A percentile compares a stretch with the other conserved stretches of the same genome.
phyloP scores from a whole-genome alignment of 1,140 invertebrate species.

The Cyclina sinensis region DNA sequence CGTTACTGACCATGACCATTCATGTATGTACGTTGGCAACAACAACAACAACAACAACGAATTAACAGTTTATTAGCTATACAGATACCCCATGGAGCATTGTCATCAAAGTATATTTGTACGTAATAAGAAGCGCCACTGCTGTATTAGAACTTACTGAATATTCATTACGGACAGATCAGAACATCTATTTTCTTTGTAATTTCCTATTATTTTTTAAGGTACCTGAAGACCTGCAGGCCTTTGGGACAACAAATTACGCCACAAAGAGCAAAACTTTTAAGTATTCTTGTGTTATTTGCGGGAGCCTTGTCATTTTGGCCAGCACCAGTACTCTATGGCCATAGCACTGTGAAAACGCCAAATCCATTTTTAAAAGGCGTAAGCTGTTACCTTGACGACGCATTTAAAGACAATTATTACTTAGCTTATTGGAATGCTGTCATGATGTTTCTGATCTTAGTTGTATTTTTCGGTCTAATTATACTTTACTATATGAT shows the following conservation, averaged over 20 bases:
- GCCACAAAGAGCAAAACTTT: not conserved
- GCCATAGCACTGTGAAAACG: not conserved
- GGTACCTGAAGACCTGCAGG: not conserved
- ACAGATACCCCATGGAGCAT: too few species aligned
- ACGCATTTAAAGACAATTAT: not conserved
- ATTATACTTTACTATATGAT: constrained; percentile 2
- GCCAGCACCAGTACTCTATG: not conserved
- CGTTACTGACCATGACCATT: too few species aligned
- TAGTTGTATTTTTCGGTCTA: not conserved
- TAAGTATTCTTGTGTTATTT: not conserved
- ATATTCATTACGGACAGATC: too few species aligned
- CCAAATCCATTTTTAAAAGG: not conserved
- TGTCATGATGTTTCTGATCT: not conserved
- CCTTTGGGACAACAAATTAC: not conserved
- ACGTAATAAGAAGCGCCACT: too few species aligned
- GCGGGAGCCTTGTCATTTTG: not conserved
- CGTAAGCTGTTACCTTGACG: not conserved
- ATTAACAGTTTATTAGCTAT: too few species aligned
- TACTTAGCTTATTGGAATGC: not conserved
- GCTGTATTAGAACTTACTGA: too few species aligned
- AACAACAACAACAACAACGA: too few species aligned
- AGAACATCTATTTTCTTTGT: too few species aligned
- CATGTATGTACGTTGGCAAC: too few species aligned
- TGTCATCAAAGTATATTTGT: too few species aligned
- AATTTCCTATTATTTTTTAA: too few species aligned